A percentile compares a stretch with the other conserved stretches of the same genome.
Conservation (phyloP, 2,888 invertebrate genomes). For the Chymomyza fuscimana region DNA sequence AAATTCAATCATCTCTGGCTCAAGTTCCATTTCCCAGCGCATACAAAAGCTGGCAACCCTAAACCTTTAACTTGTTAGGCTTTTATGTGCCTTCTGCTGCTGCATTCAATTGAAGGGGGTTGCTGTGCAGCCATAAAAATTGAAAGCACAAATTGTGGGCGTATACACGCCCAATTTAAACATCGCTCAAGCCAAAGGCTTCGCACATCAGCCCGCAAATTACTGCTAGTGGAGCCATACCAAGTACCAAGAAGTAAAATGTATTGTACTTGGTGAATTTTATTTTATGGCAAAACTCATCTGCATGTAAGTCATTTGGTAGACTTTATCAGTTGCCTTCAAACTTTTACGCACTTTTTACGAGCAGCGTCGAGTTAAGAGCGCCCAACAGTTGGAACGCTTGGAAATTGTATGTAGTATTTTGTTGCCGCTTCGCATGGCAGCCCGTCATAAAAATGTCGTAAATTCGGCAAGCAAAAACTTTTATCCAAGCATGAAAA, state of each 20-base stretch:
- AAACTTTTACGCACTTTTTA: constrained; percentile 67
- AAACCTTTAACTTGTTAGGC: neutral
- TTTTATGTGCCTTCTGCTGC: constrained; percentile 9
- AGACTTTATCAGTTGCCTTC: constrained; percentile 47
- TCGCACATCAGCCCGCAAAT: constrained; percentile 56
- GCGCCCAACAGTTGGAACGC: neutral
- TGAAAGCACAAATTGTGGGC: constrained; percentile 29
- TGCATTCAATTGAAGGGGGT: constrained; percentile 31
- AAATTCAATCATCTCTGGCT: constrained; percentile 28
- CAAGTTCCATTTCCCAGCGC: neutral
- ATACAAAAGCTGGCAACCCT: neutral
- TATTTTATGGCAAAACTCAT: constrained; percentile 57
- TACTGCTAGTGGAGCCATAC: constrained; percentile 27
- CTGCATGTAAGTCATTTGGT: constrained; percentile 51
- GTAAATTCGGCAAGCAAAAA: constrained; percentile 72
- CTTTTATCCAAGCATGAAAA: constrained; percentile 49
- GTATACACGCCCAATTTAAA: constrained; percentile 26
- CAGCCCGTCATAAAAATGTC: constrained; percentile 76
- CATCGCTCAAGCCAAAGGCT: constrained; percentile 45
- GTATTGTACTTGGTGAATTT: constrained; percentile 50
- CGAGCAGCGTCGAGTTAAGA: constrained; percentile 26
- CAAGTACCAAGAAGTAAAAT: neutral
- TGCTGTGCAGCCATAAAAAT: constrained; percentile 6
- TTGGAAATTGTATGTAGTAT: neutral
- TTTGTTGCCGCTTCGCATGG: constrained; percentile 62